These are phyloP conservation scores for Pithys albifrons DNA, from an alignment of 2,113 vertebrate genomes.

Conservation along the genomic window DNA sequence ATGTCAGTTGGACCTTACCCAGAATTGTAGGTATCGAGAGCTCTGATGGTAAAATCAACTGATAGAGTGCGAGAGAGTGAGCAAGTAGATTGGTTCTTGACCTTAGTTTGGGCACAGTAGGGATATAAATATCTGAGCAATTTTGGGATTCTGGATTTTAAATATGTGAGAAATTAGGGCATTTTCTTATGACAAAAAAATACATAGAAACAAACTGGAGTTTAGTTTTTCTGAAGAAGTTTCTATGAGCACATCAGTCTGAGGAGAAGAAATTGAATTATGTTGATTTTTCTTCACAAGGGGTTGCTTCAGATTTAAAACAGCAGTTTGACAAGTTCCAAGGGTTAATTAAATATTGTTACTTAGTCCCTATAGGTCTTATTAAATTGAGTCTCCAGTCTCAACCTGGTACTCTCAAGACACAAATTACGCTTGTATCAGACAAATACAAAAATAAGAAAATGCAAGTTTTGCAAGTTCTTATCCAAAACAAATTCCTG, in stretches of 20 bases:
- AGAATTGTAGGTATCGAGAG: not conserved
- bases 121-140: not conserved
- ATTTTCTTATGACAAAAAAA: not conserved
- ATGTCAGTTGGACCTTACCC: not conserved
- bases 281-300: not conserved
- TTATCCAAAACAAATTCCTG: not conserved
- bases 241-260: not conserved
- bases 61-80: not conserved
- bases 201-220: not conserved
- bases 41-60: not conserved
- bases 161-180: not conserved
- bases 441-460: not conserved
- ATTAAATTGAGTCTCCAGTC: not conserved
- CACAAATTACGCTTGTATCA: not conserved
- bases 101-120: not conserved
- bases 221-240: not conserved
- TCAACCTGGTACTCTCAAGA: not conserved
- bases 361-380: not conserved
- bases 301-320: not conserved
- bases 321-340: not conserved
- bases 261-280: not conserved
- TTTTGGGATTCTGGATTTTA: not conserved
- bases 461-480: not conserved
- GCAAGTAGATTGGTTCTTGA: rapidly evolving
- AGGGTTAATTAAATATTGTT: not conserved